phyloP scores from a whole-genome alignment of 2,113 vertebrate genomes.

The Stomatorhinus ivindoensis region DNA sequence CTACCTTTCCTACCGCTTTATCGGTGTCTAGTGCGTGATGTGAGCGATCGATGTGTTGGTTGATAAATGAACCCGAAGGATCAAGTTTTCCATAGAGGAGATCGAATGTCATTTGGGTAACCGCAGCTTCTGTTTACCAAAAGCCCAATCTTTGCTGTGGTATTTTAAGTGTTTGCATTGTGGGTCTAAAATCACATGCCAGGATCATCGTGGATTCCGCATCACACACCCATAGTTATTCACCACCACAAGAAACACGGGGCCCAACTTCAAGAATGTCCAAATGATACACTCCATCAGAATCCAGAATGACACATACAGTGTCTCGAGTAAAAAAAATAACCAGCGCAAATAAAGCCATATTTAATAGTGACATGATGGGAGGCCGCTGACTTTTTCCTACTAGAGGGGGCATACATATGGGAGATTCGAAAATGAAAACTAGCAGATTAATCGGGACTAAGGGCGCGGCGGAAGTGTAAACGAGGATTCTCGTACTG shows the following conservation, averaged over 20 bases:
- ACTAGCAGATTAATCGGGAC: neutral
- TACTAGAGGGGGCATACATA: neutral
- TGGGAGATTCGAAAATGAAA: neutral
- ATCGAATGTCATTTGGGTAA: neutral
- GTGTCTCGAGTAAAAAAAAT: neutral
- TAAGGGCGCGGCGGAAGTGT: neutral
- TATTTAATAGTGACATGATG: no score
- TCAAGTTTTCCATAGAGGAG: neutral
- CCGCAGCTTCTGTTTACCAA: neutral
- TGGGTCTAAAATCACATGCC: neutral
- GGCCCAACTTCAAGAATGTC: neutral
- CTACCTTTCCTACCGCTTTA: neutral
- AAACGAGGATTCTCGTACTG: neutral
- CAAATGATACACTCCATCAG: neutral
- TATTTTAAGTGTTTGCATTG: neutral
- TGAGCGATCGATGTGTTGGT: neutral
- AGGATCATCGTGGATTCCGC: neutral
- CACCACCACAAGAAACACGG: neutral
- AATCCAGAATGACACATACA: neutral
- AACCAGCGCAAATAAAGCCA: neutral
- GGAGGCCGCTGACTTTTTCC: neutral
- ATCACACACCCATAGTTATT: neutral
- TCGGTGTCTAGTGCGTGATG: neutral
- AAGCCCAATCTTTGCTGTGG: neutral
- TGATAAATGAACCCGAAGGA: neutral